phyloP scores from a whole-genome alignment of 2,797 vertebrate species.

The Xerus rutilus region DNA sequence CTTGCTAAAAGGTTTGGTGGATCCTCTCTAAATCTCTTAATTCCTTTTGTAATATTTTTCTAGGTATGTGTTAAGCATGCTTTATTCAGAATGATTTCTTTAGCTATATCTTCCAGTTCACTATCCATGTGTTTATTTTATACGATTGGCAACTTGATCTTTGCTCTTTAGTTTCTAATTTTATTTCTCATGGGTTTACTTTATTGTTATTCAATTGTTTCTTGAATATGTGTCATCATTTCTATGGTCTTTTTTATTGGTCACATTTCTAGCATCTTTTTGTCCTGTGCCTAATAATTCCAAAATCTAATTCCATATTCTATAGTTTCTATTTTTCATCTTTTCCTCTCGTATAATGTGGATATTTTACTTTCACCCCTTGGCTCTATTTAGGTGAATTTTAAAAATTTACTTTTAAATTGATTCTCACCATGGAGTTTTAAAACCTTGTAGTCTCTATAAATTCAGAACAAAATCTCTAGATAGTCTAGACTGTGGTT shows the following conservation, averaged over 20 bases:
- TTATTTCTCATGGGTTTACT: not conserved
- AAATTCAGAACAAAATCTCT: slow-evolving; percentile 5
- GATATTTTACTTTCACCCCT: not conserved
- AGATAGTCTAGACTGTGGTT: not conserved
- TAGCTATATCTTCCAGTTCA: not conserved
- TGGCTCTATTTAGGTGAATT: not conserved
- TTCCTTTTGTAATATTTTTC: not conserved
- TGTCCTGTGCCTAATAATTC: not conserved
- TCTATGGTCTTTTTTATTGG: not conserved
- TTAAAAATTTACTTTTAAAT: not conserved
- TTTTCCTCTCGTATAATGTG: not conserved
- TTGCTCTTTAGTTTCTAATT: not conserved
- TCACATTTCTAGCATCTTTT: not conserved
- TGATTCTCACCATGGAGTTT: not conserved
- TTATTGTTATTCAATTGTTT: not conserved
- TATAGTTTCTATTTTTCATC: not conserved
- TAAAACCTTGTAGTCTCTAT: not conserved
- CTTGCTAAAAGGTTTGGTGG: not conserved
- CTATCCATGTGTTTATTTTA: not conserved
- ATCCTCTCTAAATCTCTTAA: not conserved
- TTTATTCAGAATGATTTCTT: not conserved
- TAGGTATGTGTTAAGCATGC: not conserved
- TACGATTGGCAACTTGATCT: not conserved
- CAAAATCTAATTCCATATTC: not conserved
- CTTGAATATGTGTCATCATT: not conserved